A percentile compares a stretch with the other conserved stretches of the same genome.
These are phyloP conservation scores for Sinelater perroti DNA, from an alignment of 2,888 invertebrate genomes.

Conservation along the genomic window DNA sequence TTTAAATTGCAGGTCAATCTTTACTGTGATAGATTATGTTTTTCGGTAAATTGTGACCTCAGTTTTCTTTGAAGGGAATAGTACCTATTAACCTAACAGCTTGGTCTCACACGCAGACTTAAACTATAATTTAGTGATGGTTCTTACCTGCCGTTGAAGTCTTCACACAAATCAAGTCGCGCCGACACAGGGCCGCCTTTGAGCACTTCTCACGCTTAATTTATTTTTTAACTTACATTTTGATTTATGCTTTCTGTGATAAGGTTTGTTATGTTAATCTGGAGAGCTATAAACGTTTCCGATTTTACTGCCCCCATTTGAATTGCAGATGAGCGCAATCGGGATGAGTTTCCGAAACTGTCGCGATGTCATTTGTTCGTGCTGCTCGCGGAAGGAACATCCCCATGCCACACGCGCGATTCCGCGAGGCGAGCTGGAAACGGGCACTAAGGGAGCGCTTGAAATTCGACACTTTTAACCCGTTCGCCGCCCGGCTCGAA, in stretches of 20 bases:
- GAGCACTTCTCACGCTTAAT: conserved; percentile 35
- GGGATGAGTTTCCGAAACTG: conserved; percentile 16
- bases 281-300: conserved; percentile 30
- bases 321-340: conserved; percentile 28
- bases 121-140: conserved; percentile 25
- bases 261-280: conserved; percentile 37
- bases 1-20: too few relatives aligned
- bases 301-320: conserved; percentile 34
- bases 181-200: conserved; percentile 33
- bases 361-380: too few relatives aligned
- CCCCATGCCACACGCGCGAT: too few relatives aligned
- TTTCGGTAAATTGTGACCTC: too few relatives aligned
- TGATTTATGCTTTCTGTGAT: conserved; percentile 38
- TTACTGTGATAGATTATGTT: too few relatives aligned
- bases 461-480: not conserved
- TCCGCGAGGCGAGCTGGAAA: not conserved
- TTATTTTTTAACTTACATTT: conserved; percentile 36
- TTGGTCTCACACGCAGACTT: not conserved
- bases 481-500: conserved; percentile 1
- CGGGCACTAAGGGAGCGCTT: not conserved
- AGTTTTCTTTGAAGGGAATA: too few relatives aligned
- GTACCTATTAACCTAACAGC: too few relatives aligned
- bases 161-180: conserved; percentile 34
- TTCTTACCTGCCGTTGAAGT: conserved; percentile 34
- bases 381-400: too few relatives aligned